A percentile compares a stretch with the other conserved stretches of the same genome.
Conservation (phyloP, 2,888 invertebrate genomes). For the Agrotis clavis region DNA sequence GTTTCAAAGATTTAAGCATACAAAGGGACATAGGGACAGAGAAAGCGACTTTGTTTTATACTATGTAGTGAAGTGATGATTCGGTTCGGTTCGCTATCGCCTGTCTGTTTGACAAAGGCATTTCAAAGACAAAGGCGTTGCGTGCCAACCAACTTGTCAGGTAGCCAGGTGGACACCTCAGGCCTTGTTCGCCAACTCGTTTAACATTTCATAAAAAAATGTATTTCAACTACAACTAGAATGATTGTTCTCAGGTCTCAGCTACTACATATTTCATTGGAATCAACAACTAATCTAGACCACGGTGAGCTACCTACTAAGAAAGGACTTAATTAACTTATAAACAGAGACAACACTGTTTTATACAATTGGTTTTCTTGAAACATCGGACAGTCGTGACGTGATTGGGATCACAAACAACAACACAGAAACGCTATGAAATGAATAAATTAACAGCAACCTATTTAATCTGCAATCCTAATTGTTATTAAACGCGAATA, state of each 20-base stretch:
- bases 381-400: constrained; percentile 23
- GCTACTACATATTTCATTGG: constrained; percentile 17
- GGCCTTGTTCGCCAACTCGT: constrained; percentile 5
- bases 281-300: constrained; percentile 23
- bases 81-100: too few relatives aligned
- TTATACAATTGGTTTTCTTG: constrained; percentile 5
- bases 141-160: constrained; percentile 16
- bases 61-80: too few relatives aligned
- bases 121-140: too few relatives aligned
- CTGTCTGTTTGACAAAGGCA: too few relatives aligned
- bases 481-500: constrained; percentile 29
- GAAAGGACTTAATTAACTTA: constrained; percentile 28
- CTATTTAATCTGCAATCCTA: constrained; percentile 22
- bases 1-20: too few relatives aligned
- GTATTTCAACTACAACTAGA: constrained; percentile 1
- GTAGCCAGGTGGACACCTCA: background rate
- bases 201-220: background rate
- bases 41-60: too few relatives aligned
- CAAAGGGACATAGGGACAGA: too few relatives aligned
- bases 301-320: constrained; percentile 22
- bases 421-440: background rate
- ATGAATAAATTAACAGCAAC: constrained; percentile 14
- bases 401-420: background rate
- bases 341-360: constrained; percentile 2
- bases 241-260: background rate